Evolutionary conservation across 2,113 vertebrate species (phyloP).

Genomic region (Ornithorhynchus anatinus): DNA sequence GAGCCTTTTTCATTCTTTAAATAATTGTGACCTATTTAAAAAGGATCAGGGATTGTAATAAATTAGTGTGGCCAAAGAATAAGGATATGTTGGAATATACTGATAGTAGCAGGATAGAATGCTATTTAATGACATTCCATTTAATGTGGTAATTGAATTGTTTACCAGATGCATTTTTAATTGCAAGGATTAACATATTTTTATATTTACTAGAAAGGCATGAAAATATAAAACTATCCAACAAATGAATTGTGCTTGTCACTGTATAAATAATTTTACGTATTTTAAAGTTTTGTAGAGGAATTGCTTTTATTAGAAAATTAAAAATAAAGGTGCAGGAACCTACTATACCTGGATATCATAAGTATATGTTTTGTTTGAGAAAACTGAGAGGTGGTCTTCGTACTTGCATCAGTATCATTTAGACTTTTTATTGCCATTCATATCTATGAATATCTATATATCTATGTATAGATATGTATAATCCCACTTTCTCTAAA

Average conservation of each 20-base stretch:
- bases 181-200: slow-evolving; percentile 21
- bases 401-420: too few species aligned
- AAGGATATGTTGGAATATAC: slow-evolving; percentile 14
- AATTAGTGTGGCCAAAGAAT: slow-evolving; percentile 21
- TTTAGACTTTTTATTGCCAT: too few species aligned
- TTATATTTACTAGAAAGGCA: slow-evolving; percentile 23
- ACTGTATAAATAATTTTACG: neutral
- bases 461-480: too few species aligned
- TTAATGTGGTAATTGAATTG: slow-evolving; percentile 17
- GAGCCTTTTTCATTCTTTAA: slow-evolving; percentile 18
- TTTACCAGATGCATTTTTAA: slow-evolving; percentile 30
- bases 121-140: slow-evolving; percentile 27
- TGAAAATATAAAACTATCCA: slow-evolving; percentile 16
- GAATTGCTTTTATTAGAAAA: neutral
- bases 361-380: too few species aligned
- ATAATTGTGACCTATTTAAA: slow-evolving; percentile 24
- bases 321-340: neutral
- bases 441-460: too few species aligned
- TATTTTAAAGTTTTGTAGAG: neutral
- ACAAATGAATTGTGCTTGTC: slow-evolving; percentile 21
- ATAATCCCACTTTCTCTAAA: too few species aligned
- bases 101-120: neutral
- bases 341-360: too few species aligned
- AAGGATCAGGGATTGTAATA: slow-evolving; percentile 2
- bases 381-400: too few species aligned